phyloP scores from a whole-genome alignment of 1,140 invertebrate genomes.

The Streblospio benedicti region DNA sequence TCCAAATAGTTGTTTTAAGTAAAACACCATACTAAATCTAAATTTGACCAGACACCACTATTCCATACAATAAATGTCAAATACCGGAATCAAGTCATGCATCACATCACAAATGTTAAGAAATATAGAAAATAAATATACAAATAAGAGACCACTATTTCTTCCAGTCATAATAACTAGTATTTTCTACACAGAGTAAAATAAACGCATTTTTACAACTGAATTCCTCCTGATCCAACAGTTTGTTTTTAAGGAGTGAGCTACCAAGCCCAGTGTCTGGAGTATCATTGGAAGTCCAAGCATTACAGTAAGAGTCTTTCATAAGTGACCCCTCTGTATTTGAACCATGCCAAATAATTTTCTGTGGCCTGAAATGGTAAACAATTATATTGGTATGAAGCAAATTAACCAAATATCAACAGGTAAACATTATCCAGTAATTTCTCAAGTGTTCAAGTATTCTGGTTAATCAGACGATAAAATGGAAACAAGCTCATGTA shows the following conservation, averaged over 20 bases:
- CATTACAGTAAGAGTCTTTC: neutral
- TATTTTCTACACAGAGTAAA: neutral
- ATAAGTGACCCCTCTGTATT: neutral
- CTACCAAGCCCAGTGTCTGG: neutral
- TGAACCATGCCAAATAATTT: neutral
- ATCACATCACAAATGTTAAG: too few relatives aligned
- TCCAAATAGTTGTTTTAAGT: too few relatives aligned
- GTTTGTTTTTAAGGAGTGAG: neutral
- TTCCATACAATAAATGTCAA: too few relatives aligned
- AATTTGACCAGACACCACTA: too few relatives aligned
- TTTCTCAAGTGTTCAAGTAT: too few relatives aligned
- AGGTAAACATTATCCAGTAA: too few relatives aligned
- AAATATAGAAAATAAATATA: conserved; percentile 15
- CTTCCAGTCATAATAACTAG: neutral
- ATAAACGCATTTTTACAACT: neutral
- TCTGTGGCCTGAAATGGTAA: neutral
- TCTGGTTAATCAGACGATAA: too few relatives aligned
- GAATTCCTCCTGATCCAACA: neutral
- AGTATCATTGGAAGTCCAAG: neutral
- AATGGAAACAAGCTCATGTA: too few relatives aligned
- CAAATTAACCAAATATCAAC: too few relatives aligned
- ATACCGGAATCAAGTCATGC: too few relatives aligned
- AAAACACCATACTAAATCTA: too few relatives aligned
- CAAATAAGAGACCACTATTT: conserved; percentile 1
- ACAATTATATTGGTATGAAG: too few relatives aligned